These are phyloP conservation scores for Itoplectis maculator DNA, from an alignment of 2,888 invertebrate species.

Conservation along the genomic window DNA sequence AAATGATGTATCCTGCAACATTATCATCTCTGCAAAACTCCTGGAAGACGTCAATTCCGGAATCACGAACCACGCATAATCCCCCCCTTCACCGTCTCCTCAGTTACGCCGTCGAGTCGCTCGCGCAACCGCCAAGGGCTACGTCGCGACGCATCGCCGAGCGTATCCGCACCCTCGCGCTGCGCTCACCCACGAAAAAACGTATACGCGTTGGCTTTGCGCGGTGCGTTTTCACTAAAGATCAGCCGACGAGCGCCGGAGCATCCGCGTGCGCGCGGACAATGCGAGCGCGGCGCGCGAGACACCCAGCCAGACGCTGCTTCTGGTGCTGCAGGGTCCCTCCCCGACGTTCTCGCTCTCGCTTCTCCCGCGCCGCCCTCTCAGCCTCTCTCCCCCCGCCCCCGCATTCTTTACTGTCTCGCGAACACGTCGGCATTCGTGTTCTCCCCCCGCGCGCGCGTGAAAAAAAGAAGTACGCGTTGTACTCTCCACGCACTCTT, in stretches of 20 bases:
- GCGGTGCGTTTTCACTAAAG: conserved; percentile 77
- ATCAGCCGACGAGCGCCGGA: conserved; percentile 76
- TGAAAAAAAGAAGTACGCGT: conserved; percentile 27
- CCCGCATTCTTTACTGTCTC: conserved; percentile 43
- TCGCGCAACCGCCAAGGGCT: conserved; percentile 22
- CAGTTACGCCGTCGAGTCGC: background rate
- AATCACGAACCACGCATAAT: conserved; percentile 2
- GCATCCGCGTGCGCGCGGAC: conserved; percentile 76
- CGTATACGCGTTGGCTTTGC: conserved; percentile 69
- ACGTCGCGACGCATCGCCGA: background rate
- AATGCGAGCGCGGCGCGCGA: conserved; percentile 75
- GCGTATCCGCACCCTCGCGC: conserved; percentile 9
- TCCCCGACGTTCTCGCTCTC: background rate
- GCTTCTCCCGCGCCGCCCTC: no score
- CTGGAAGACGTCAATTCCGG: background rate
- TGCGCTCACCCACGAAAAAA: conserved; percentile 2
- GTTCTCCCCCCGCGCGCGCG: conserved; percentile 14
- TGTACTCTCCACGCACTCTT: conserved; percentile 21
- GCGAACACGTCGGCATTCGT: conserved; percentile 48
- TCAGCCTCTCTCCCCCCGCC: conserved; percentile 45
- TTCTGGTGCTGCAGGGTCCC: no score
- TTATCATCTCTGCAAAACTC: background rate
- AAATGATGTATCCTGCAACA: no score
- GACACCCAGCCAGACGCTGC: conserved; percentile 79
- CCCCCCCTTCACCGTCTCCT: background rate